A percentile compares a stretch with the other conserved stretches of the same genome.
phyloP scores from a whole-genome alignment of 2,113 vertebrate genomes.

The Cyanoderma ruficeps region DNA sequence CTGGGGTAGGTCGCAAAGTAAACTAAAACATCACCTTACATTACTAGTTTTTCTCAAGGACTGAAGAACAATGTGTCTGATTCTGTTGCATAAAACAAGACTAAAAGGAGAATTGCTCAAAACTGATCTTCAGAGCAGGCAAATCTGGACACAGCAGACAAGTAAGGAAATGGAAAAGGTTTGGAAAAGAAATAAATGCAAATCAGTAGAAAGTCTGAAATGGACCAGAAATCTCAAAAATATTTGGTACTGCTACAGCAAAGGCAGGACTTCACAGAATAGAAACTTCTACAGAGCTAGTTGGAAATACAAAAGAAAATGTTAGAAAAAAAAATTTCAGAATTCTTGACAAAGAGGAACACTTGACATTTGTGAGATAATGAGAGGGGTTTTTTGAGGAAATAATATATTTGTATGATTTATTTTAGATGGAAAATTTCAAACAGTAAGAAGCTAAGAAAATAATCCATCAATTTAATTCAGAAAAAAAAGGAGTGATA shows the following conservation, averaged over 20 bases:
- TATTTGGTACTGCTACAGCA: not conserved
- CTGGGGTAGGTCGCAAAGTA: not conserved
- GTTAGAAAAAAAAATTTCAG: not conserved
- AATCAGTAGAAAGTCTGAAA: not conserved
- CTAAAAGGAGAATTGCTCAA: not conserved
- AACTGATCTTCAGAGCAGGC: not conserved
- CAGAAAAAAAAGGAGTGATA: not conserved
- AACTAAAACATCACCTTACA: not conserved
- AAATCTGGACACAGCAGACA: not conserved
- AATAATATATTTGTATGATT: not conserved
- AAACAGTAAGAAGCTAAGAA: not conserved
- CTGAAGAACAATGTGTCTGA: not conserved
- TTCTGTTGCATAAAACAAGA: not conserved
- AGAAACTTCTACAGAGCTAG: not conserved
- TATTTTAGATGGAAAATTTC: not conserved
- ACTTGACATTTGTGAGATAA: not conserved
- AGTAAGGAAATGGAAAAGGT: not conserved
- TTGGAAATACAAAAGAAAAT: not conserved
- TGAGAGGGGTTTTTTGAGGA: not conserved
- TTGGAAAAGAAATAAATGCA: not conserved
- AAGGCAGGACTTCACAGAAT: not conserved
- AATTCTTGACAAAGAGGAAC: not conserved
- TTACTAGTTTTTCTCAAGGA: not conserved
- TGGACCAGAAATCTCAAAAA: not conserved
- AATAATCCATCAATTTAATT: not conserved